Evolutionary conservation across 2,113 vertebrate genomes (phyloP).

Genomic region (Sterna hirundo): DNA sequence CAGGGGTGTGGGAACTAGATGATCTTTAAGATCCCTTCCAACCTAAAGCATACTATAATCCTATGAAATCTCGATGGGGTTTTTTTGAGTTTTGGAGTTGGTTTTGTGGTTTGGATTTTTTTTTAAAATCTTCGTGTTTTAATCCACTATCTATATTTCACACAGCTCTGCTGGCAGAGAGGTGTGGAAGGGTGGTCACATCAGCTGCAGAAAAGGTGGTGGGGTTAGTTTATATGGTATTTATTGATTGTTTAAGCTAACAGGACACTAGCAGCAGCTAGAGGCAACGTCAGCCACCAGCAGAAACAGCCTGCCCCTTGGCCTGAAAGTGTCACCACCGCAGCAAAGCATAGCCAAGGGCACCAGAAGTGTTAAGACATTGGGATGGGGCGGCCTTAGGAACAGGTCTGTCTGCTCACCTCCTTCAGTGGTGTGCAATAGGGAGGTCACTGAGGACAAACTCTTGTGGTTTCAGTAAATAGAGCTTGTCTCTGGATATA

Average conservation of each 20-base stretch:
- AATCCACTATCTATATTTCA: neutral
- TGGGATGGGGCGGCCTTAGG: neutral
- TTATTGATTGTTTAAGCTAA: neutral
- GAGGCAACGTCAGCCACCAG: neutral
- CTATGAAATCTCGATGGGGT: neutral
- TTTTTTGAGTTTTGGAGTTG: neutral
- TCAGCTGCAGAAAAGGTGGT: neutral
- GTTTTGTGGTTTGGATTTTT: neutral
- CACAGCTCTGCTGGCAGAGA: neutral
- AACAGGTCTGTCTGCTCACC: neutral
- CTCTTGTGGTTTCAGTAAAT: neutral
- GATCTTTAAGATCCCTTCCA: no score
- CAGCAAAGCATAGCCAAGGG: neutral
- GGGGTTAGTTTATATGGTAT: neutral
- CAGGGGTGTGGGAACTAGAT: no score
- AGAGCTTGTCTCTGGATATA: neutral
- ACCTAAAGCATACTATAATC: no score
- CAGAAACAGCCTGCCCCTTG: neutral
- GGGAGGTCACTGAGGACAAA: neutral
- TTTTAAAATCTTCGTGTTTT: neutral
- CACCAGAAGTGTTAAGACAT: accelerated
- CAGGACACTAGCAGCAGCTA: neutral
- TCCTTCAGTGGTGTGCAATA: neutral
- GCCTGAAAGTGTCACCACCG: neutral
- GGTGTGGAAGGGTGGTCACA: accelerated